Evolutionary conservation across 2,113 vertebrate genomes (phyloP).

Genomic region (Cavia aperea): DNA sequence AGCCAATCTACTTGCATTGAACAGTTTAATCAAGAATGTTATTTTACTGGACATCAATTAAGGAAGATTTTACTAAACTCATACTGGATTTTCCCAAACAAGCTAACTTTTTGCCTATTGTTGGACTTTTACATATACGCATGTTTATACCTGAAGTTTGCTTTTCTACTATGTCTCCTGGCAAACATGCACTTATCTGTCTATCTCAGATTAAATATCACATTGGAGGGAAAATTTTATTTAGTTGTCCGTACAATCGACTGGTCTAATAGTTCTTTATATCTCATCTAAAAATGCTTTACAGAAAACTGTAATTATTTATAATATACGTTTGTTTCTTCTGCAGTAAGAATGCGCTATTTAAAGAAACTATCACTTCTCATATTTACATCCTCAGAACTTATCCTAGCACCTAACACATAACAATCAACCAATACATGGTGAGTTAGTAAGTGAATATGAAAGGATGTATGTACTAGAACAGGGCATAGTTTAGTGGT

Average conservation of each 20-base stretch:
- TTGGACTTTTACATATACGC: background rate
- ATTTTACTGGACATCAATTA: background rate
- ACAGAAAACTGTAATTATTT: background rate
- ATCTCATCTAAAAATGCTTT: background rate
- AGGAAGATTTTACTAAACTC: background rate
- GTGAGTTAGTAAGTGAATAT: constrained; percentile 20
- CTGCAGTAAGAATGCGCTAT: background rate
- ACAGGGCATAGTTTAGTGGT: background rate
- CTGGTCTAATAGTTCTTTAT: background rate
- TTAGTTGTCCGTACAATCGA: background rate
- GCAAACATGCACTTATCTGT: background rate
- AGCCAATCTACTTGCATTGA: background rate
- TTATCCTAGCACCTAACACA: background rate
- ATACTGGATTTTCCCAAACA: background rate
- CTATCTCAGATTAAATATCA: background rate
- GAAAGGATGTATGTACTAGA: background rate
- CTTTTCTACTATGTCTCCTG: background rate
- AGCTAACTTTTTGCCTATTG: background rate
- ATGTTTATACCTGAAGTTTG: background rate
- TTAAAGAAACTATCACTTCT: background rate
- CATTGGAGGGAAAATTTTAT: background rate
- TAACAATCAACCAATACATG: background rate
- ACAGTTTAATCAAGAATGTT: background rate
- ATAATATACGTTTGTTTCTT: background rate
- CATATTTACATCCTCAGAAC: background rate